Base-by-base conservation (phyloP, 2,113 vertebrate genomes). In the Gymnarchus niloticus region DNA sequence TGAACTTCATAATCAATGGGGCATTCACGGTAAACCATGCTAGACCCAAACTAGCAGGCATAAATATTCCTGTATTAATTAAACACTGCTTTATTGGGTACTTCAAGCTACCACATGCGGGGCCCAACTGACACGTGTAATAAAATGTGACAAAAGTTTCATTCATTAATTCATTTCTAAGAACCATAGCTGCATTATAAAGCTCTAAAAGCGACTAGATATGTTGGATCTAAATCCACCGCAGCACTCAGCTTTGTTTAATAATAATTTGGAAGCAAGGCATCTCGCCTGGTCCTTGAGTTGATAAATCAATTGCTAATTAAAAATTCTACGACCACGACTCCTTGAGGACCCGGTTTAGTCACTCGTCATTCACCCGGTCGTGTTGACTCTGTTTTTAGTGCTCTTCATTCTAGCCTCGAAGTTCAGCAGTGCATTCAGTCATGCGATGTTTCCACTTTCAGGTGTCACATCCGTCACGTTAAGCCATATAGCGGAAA, bases 141-240 rank as follows among this genome's bases (percentile, higher is more conserved):
- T 73, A 73, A 73, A 73, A 73, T 73, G 65, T 73, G 65, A 73
- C 65, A 73, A 73, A 73, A 73, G 65, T 73, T 73, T 73, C 65
- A 41, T 73, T 73, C 41, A 33, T 33, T 73, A 73, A 73, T 73
- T 73, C 65, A 73, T 73, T 73, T 73, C 41, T 73, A 73, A 69
- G 65, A 69, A 69, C 28, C 14, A 9, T 33, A 73, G 33, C 33
- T 73, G 65, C 33, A 73, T 4, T 4, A 17, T 14, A 14, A 14
- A 3, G 25, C 65, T 73, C 65, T 73, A 1, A 17, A 73, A 73
- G 65, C 33, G 28, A 73, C 65, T 73, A 1, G 3, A 17, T 41
- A 73, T 17, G 65, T 37, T 73, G 28, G 65, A 37, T 33, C 65
- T 41, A 41, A 73, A 41, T 73, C 65, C 33, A 33, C 33, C 65